phyloP scores from a whole-genome alignment of 1,140 invertebrate species.

The Portunus trituberculatus region DNA sequence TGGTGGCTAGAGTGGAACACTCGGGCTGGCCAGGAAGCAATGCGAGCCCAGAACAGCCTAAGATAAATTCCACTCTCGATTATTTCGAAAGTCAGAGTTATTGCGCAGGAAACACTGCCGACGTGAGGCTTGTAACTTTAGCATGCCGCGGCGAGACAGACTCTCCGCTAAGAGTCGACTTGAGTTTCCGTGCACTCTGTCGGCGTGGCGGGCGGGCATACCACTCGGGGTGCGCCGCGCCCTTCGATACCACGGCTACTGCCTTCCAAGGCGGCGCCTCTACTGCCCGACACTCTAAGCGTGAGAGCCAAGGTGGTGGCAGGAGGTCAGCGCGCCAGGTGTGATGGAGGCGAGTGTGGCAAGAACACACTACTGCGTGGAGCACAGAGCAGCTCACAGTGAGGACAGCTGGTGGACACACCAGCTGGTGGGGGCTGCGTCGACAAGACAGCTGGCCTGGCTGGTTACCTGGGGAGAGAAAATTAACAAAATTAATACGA shows the following conservation, averaged over 20 bases:
- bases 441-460: constrained; percentile 33
- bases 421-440: not conserved
- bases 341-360: not conserved
- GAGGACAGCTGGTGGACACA: constrained; percentile 1
- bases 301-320: not conserved
- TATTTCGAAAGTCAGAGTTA: constrained; percentile 42
- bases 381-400: not conserved
- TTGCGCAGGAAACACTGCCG: constrained; percentile 45
- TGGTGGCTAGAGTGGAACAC: not conserved
- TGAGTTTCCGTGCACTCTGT: constrained; percentile 49
- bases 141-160: constrained; percentile 27
- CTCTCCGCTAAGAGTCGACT: not conserved
- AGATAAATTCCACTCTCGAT: not conserved
- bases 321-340: not conserved
- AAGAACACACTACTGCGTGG: not conserved
- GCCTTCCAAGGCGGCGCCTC: not conserved
- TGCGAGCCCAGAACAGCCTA: not conserved
- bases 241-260: not conserved
- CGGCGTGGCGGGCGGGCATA: constrained; percentile 1
- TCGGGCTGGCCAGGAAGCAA: not conserved
- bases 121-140: not conserved
- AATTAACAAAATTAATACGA: not conserved
- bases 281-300: not conserved
- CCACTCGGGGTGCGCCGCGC: not conserved
- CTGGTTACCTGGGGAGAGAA: constrained; percentile 47